A percentile compares a stretch with the other conserved stretches of the same genome.
These are phyloP conservation scores for Tursiops truncatus DNA, from an alignment of 2,113 vertebrate species.

Conservation along the genomic window DNA sequence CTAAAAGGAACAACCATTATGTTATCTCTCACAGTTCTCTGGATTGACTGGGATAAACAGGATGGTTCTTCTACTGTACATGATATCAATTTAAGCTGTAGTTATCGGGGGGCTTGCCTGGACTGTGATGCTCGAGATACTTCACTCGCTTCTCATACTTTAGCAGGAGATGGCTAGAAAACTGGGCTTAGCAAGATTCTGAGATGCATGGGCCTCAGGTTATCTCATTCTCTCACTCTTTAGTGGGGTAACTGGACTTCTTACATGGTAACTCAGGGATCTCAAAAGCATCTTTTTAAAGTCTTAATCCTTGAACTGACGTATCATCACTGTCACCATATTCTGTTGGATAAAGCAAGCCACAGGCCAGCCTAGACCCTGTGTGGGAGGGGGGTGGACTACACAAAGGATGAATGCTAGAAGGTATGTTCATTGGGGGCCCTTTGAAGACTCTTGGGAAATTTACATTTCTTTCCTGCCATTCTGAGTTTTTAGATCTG, in stretches of 20 bases:
- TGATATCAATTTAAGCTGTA: neutral
- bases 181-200: neutral
- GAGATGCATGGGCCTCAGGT: neutral
- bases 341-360: neutral
- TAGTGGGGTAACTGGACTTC: neutral
- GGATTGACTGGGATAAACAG: neutral
- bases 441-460: neutral
- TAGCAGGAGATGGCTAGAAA: neutral
- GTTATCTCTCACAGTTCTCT: neutral
- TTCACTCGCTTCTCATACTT: neutral
- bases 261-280: neutral
- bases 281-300: neutral
- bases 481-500: neutral
- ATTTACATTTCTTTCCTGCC: neutral
- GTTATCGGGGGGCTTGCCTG: neutral
- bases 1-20: neutral
- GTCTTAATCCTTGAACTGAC: neutral
- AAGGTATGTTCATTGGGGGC: neutral
- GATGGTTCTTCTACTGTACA: neutral
- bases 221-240: neutral
- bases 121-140: neutral
- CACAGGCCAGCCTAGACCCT: neutral
- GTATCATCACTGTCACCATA: neutral
- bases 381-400: neutral
- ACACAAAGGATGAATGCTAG: neutral